These are phyloP conservation scores for Notolabrus celidotus DNA, from an alignment of 2,797 vertebrate genomes.

Conservation along the genomic window DNA sequence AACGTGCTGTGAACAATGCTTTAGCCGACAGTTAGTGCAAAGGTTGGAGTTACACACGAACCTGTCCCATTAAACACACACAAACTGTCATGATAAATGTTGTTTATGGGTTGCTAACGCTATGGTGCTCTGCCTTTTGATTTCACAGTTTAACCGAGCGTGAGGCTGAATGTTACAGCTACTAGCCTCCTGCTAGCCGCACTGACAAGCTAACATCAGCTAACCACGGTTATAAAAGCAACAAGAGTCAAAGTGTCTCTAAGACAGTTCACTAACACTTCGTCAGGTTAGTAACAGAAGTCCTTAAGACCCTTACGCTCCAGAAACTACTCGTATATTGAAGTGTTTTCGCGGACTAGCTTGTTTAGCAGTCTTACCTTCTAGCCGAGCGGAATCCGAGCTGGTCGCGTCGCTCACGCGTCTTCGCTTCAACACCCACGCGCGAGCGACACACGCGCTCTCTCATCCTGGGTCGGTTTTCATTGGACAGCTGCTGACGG, in stretches of 20 bases:
- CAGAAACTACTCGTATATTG: neutral
- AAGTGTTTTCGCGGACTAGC: neutral
- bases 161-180: constrained; percentile 2
- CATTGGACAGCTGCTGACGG: constrained; percentile 56
- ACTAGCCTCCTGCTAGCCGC: constrained; percentile 37
- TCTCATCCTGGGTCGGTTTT: constrained; percentile 22
- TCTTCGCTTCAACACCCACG: constrained; percentile 55
- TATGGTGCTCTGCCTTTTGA: neutral
- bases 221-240: constrained; percentile 49
- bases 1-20: constrained; percentile 64
- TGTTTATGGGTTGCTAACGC: accelerated
- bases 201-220: constrained; percentile 53
- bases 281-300: neutral
- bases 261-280: constrained; percentile 1
- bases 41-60: neutral
- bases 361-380: constrained; percentile 62
- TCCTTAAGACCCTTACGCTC: accelerated
- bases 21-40: constrained; percentile 6
- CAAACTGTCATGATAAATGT: accelerated
- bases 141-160: neutral
- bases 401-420: constrained; percentile 67
- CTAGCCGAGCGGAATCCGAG: constrained; percentile 50
- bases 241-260: constrained; percentile 4
- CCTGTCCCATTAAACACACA: accelerated
- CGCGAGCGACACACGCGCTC: constrained; percentile 48